Evolutionary conservation across 1,140 invertebrate species (phyloP).

Genomic region (Nautilus pompilius): DNA sequence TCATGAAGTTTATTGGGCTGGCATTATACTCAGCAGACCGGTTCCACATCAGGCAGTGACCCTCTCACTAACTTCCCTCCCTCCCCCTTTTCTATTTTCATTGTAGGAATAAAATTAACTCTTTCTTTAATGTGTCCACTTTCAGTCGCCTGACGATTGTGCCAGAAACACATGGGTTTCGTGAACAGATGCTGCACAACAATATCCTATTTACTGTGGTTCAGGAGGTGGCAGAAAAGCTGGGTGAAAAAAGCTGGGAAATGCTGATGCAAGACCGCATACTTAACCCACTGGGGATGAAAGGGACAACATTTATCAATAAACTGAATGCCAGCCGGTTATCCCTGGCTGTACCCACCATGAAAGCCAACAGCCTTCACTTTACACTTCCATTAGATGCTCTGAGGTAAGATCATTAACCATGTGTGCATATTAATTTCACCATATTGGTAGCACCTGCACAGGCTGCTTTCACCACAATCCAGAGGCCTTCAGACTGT

Average conservation of each 20-base stretch:
- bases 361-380: conserved; percentile 8
- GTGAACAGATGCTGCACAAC: conserved; percentile 25
- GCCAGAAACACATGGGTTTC: conserved; percentile 18
- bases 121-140: no score
- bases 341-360: conserved; percentile 10
- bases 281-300: conserved; percentile 25
- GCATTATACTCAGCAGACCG: no score
- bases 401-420: conserved; percentile 11
- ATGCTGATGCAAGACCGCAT: conserved; percentile 21
- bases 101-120: no score
- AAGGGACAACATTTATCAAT: conserved; percentile 16
- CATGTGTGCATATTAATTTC: neutral
- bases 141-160: conserved; percentile 24
- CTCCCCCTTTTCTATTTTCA: no score
- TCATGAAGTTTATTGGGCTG: no score
- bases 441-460: neutral
- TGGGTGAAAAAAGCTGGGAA: conserved; percentile 26
- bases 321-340: neutral
- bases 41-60: no score
- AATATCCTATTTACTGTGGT: conserved; percentile 27
- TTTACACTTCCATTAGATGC: conserved; percentile 11
- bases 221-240: conserved; percentile 17
- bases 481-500: neutral
- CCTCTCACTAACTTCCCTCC: no score
- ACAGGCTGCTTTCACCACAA: neutral